These are phyloP conservation scores for Montifringilla adamsi DNA, from an alignment of 2,113 vertebrate genomes.

Conservation along the genomic window DNA sequence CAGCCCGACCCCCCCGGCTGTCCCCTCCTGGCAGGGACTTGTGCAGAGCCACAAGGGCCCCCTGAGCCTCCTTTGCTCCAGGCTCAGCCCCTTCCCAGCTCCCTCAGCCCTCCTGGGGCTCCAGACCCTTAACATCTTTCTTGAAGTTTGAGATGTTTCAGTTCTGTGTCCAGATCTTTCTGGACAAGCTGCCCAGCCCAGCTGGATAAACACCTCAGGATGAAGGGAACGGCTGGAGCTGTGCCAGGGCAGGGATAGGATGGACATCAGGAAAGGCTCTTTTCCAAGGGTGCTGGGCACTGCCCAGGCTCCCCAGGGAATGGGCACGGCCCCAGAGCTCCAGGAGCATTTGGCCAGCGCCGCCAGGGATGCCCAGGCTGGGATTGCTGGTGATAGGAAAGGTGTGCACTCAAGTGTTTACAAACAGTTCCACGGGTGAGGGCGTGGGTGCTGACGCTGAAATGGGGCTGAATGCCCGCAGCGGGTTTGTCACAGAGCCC, in stretches of 20 bases:
- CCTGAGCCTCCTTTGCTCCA: neutral
- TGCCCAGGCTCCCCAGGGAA: neutral
- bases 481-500: neutral
- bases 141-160: neutral
- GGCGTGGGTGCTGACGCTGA: neutral
- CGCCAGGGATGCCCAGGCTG: neutral
- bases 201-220: neutral
- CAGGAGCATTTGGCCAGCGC: accelerated
- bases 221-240: neutral
- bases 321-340: neutral
- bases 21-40: neutral
- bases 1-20: neutral
- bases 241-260: accelerated
- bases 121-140: neutral
- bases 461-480: neutral
- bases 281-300: no score
- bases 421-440: no score
- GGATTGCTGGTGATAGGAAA: neutral
- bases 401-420: no score
- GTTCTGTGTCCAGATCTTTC: neutral
- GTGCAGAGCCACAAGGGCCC: neutral
- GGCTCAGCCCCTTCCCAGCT: neutral
- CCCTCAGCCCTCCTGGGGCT: neutral
- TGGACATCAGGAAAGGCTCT: neutral
- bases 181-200: neutral